phyloP scores from a whole-genome alignment of 2,797 vertebrate genomes.

The Leptatherina wallacei region DNA sequence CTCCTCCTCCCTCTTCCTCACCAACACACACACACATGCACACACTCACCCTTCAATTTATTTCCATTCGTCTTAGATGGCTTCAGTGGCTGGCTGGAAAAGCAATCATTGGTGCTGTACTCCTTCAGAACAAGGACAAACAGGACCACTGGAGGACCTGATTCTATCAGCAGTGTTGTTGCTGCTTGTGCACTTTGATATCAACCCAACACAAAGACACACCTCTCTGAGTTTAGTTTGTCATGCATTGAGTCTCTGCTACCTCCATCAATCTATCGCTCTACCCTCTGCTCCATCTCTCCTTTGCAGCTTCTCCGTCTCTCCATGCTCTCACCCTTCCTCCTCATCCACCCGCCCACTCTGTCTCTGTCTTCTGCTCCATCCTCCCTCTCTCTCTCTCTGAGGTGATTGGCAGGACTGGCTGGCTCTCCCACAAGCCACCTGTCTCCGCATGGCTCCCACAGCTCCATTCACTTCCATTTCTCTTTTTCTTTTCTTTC shows the following conservation, averaged over 20 bases:
- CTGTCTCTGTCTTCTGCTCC: background rate
- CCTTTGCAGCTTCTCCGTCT: slow-evolving; percentile 7
- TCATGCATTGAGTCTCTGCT: background rate
- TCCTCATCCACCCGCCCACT: slow-evolving; percentile 11
- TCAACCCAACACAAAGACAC: slow-evolving; percentile 35
- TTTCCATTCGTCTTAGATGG: slow-evolving; percentile 44
- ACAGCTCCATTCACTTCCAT: slow-evolving; percentile 41
- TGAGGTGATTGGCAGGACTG: slow-evolving; percentile 60
- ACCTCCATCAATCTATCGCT: slow-evolving; percentile 34
- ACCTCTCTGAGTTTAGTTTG: slow-evolving; percentile 30
- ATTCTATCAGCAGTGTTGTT: background rate
- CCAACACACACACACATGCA: background rate
- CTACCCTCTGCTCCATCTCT: slow-evolving; percentile 16
- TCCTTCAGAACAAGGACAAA: slow-evolving; percentile 18
- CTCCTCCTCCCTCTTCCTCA: background rate
- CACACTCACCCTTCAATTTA: slow-evolving; percentile 29
- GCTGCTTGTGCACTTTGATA: slow-evolving; percentile 27
- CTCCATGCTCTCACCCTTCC: slow-evolving; percentile 13
- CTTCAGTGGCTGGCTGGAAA: slow-evolving; percentile 30
- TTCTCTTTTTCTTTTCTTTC: background rate
- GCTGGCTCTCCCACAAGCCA: slow-evolving; percentile 63
- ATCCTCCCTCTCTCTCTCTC: slow-evolving; percentile 26
- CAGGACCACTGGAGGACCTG: slow-evolving; percentile 12
- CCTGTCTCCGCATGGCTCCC: slow-evolving; percentile 56
- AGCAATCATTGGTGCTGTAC: slow-evolving; percentile 28